A percentile compares a stretch with the other conserved stretches of the same genome.
These are phyloP conservation scores for Pseudomyrmex pallidus DNA, from an alignment of 1,140 invertebrate genomes.

Conservation along the genomic window DNA sequence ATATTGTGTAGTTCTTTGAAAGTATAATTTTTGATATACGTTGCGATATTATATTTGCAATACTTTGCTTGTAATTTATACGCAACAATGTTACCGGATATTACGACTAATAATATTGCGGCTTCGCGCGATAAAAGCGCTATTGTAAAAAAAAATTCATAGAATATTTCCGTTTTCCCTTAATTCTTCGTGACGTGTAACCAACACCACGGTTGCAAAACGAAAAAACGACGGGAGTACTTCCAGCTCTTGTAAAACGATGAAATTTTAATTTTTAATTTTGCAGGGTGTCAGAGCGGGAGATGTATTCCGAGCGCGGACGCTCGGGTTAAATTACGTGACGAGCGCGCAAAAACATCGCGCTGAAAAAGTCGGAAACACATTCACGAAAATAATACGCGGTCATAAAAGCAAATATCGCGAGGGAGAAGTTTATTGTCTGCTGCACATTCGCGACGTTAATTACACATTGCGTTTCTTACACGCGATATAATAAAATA, in stretches of 20 bases:
- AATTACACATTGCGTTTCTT: conserved; percentile 47
- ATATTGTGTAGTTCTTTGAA: not conserved
- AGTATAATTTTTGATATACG: too few relatives aligned
- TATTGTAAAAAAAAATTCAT: conserved; percentile 37
- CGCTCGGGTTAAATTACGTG: conserved; percentile 64
- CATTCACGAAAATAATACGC: conserved; percentile 57
- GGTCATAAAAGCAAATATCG: conserved; percentile 61
- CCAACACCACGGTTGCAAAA: conserved; percentile 18
- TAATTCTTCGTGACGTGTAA: conserved; percentile 57
- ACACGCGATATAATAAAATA: conserved; percentile 32
- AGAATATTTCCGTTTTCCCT: conserved; percentile 52
- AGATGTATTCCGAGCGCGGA: conserved; percentile 21
- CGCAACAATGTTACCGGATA: conserved; percentile 4
- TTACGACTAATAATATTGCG: not conserved
- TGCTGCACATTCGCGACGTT: conserved; percentile 36
- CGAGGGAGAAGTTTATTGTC: conserved; percentile 49
- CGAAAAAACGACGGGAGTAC: conserved; percentile 44
- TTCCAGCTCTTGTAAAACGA: conserved; percentile 61
- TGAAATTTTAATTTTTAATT: conserved; percentile 75
- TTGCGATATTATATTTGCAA: not conserved
- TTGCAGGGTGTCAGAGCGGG: conserved; percentile 40
- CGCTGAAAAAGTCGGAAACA: conserved; percentile 47
- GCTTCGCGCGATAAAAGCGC: not conserved
- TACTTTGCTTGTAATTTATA: conserved; percentile 3
- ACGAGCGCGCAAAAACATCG: conserved; percentile 27